Percentiles rank a stretch among this genome's conserved stretches.
Conservation (phyloP, 2,113 vertebrate genomes). For the Pelmatolapia mariae region DNA sequence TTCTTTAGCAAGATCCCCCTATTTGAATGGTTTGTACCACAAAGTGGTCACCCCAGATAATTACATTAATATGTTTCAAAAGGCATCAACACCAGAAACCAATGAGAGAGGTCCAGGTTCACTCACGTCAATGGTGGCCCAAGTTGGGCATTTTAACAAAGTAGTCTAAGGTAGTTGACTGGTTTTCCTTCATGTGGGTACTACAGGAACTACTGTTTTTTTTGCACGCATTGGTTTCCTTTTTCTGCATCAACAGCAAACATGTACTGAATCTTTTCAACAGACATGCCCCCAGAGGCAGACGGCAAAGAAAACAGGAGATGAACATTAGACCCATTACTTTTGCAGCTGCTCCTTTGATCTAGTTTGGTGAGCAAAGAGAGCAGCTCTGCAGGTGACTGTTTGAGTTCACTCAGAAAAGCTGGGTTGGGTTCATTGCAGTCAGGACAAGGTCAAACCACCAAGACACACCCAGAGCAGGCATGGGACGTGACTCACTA, state of each 20-base stretch:
- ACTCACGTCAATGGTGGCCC: background rate
- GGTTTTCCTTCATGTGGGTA: background rate
- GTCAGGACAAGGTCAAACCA: background rate
- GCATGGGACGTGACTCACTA: background rate
- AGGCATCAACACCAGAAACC: background rate
- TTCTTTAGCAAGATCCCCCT: background rate
- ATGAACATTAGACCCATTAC: background rate
- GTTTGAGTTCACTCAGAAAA: background rate
- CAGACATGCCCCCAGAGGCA: background rate
- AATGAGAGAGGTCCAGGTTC: background rate
- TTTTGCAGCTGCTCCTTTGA: background rate
- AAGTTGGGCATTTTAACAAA: background rate
- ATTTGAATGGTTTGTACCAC: background rate
- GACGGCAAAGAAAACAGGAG: background rate
- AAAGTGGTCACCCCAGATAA: background rate
- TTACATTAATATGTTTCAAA: background rate
- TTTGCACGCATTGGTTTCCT: background rate
- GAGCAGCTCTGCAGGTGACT: constrained; percentile 6
- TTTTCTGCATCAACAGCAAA: background rate
- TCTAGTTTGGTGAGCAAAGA: background rate
- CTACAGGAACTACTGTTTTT: background rate
- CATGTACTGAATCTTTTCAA: background rate
- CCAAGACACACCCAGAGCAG: constrained; percentile 11
- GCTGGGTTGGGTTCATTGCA: background rate
- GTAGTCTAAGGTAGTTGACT: background rate